These are phyloP conservation scores for Syngnathoides biaculeatus DNA, from an alignment of 2,113 vertebrate genomes.

Conservation along the genomic window DNA sequence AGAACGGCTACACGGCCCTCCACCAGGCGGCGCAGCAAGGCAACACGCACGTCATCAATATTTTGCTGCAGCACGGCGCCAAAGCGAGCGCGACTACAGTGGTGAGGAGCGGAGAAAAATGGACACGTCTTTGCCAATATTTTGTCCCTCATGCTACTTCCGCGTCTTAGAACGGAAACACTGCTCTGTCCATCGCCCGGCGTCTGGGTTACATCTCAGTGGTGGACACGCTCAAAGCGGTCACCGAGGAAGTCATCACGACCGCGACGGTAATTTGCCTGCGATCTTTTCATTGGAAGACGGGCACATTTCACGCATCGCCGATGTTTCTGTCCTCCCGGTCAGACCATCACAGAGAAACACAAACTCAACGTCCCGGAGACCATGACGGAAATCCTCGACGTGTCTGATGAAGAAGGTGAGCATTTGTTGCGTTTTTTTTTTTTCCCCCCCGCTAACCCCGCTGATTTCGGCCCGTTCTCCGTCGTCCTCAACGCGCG, in stretches of 20 bases:
- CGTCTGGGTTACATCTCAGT: slow-evolving; percentile 98
- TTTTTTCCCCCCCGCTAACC: no score
- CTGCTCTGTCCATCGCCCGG: slow-evolving; percentile 91
- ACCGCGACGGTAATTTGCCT: slow-evolving; percentile 87
- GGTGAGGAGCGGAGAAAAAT: slow-evolving; percentile 68
- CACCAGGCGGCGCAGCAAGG: slow-evolving; percentile 98
- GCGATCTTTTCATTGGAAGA: neutral
- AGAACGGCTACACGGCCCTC: slow-evolving; percentile 95
- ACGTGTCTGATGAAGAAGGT: slow-evolving; percentile 99
- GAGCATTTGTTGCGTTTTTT: slow-evolving; percentile 47
- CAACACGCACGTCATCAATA: slow-evolving; percentile 94
- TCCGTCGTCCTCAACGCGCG: neutral
- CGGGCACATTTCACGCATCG: neutral
- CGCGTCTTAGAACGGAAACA: slow-evolving; percentile 90
- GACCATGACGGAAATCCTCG: slow-evolving; percentile 96
- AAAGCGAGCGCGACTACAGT: slow-evolving; percentile 87
- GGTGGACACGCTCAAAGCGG: slow-evolving; percentile 95
- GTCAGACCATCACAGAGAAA: slow-evolving; percentile 95
- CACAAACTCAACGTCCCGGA: slow-evolving; percentile 98
- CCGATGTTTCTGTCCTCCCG: no score
- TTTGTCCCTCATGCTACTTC: neutral
- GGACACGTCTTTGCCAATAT: neutral
- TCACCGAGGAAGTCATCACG: slow-evolving; percentile 93
- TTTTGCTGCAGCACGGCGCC: slow-evolving; percentile 89
- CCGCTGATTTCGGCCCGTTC: neutral